Evolutionary conservation across 1,140 invertebrate genomes (phyloP).

Genomic region (Brachionus manjavacas): DNA sequence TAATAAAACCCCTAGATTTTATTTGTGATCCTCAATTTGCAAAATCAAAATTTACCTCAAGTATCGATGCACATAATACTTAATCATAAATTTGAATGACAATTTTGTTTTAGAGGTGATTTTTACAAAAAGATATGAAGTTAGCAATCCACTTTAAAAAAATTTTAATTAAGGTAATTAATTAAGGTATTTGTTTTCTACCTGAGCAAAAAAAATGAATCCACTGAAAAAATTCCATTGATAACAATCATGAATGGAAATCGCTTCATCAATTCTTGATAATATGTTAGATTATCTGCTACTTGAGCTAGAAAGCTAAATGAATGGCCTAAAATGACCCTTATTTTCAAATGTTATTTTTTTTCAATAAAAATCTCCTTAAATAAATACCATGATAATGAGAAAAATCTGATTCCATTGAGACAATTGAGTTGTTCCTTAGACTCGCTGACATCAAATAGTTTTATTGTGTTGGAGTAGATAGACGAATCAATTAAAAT

Average conservation of each 20-base stretch:
- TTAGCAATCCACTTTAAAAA: constrained; percentile 61
- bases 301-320: constrained; percentile 44
- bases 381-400: constrained; percentile 8
- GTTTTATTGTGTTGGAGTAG: not conserved
- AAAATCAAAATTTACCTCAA: not conserved
- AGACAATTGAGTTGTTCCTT: constrained; percentile 13
- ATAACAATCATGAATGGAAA: constrained; percentile 49
- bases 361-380: constrained; percentile 45
- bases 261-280: constrained; percentile 28
- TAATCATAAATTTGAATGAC: not conserved
- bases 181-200: not conserved
- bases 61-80: constrained; percentile 26
- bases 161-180: not conserved
- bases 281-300: constrained; percentile 12
- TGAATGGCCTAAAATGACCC: constrained; percentile 85
- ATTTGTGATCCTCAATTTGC: too few species aligned
- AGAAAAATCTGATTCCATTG: constrained; percentile 28
- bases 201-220: constrained; percentile 74
- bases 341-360: constrained; percentile 54
- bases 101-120: constrained; percentile 52
- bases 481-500: not conserved
- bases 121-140: constrained; percentile 61
- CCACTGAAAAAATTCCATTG: constrained; percentile 82
- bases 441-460: not conserved
- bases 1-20: too few species aligned